Conservation (phyloP, 2,113 vertebrate genomes). For the Copsychus sechellarum region DNA sequence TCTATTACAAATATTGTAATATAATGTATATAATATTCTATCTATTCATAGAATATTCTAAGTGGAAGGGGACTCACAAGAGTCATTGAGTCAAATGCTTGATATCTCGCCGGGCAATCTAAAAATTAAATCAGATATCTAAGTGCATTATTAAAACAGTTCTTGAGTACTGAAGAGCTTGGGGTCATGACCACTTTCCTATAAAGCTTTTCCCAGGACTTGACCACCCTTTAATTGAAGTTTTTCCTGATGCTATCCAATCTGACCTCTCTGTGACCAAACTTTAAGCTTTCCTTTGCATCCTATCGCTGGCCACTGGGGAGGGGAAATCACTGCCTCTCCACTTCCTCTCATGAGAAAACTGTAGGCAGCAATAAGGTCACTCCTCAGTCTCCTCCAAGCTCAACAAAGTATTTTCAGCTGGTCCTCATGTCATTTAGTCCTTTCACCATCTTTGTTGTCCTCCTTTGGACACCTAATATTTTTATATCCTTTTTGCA, state of each 20-base stretch:
- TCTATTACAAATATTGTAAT: no score
- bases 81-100: not conserved
- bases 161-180: not conserved
- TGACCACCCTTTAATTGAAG: not conserved
- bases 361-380: not conserved
- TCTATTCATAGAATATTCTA: not conserved
- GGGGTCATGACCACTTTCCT: not conserved
- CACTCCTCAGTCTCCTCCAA: not conserved
- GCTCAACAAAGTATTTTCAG: not conserved
- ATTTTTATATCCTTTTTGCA: not conserved
- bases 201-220: not conserved
- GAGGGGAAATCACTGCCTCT: not conserved
- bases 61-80: not conserved
- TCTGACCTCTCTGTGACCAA: not conserved
- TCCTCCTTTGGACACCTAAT: not conserved
- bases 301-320: not conserved
- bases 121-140: not conserved
- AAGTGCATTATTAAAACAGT: not conserved
- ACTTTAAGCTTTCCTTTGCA: rapidly evolving
- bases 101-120: not conserved
- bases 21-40: no score
- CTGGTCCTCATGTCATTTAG: not conserved
- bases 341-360: not conserved
- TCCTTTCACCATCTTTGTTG: not conserved
- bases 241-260: not conserved